phyloP scores from a whole-genome alignment of 2,888 invertebrate genomes.

The Andrena praecox region DNA sequence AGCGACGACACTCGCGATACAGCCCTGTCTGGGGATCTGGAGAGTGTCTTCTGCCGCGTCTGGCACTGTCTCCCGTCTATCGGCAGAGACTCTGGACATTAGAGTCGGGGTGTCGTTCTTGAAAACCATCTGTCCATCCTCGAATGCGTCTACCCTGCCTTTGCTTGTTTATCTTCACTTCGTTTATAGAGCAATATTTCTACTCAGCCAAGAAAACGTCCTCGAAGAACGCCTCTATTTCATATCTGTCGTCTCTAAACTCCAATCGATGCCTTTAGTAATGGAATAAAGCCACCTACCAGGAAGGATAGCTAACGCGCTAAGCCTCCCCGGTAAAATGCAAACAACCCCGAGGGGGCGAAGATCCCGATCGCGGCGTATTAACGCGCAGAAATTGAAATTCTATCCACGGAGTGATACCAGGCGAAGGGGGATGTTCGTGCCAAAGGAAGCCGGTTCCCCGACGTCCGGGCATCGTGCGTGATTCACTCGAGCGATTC shows the following conservation, averaged over 20 bases:
- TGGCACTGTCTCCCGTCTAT: conserved; percentile 15
- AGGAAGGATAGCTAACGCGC: conserved; percentile 15
- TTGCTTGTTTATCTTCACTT: too few relatives aligned
- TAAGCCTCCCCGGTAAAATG: conserved; percentile 24
- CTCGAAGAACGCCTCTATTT: background rate
- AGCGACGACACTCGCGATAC: conserved; percentile 21
- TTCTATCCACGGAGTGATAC: conserved; percentile 43
- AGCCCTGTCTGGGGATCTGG: conserved; percentile 10
- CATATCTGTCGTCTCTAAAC: background rate
- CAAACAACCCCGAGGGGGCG: conserved; percentile 20
- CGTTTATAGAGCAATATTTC: background rate
- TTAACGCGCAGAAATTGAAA: conserved; percentile 52
- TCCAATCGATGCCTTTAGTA: background rate
- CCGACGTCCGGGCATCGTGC: conserved; percentile 35
- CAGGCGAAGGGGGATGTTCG: background rate
- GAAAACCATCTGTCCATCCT: too few relatives aligned
- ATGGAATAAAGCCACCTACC: conserved; percentile 1
- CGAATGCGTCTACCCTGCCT: too few relatives aligned
- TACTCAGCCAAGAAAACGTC: background rate
- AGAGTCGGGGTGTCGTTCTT: too few relatives aligned
- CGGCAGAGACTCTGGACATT: background rate
- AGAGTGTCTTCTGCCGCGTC: conserved; percentile 26
- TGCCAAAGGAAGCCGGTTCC: conserved; percentile 48
- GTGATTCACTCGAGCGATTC: conserved; percentile 74
- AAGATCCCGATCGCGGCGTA: conserved; percentile 29